Percentiles rank a stretch among this genome's conserved stretches.
phyloP scores from a whole-genome alignment of 2,797 vertebrate genomes.

The Chelonia mydas region DNA sequence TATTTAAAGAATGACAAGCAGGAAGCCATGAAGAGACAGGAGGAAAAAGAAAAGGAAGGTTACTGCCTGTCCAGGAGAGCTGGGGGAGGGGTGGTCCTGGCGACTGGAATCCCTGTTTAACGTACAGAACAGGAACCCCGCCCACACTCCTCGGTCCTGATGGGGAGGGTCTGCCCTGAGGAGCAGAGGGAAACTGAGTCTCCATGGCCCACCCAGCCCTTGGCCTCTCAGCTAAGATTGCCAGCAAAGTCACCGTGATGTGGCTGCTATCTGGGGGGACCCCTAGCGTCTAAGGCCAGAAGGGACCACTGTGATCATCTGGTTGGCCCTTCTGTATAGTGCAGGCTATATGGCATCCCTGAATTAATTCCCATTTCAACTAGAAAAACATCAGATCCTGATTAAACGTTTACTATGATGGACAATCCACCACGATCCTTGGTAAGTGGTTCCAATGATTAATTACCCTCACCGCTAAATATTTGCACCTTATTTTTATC shows the following conservation, averaged over 20 bases:
- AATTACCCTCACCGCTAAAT: background rate
- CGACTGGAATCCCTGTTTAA: background rate
- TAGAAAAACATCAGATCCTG: background rate
- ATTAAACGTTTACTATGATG: background rate
- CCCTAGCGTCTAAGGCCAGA: background rate
- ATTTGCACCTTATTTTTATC: background rate
- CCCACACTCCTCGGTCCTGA: background rate
- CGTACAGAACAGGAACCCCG: background rate
- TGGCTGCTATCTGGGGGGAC: background rate
- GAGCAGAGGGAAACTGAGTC: background rate
- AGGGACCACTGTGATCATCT: background rate
- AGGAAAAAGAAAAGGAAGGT: rapidly evolving
- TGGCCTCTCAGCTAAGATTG: background rate
- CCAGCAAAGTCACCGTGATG: background rate
- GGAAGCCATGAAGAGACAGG: background rate
- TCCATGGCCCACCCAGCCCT: too few relatives aligned
- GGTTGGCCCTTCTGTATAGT: background rate
- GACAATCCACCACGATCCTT: background rate
- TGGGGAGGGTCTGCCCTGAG: background rate
- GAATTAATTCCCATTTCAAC: background rate
- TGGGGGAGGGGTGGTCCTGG: background rate
- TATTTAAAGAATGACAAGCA: background rate
- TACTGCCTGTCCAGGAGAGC: background rate
- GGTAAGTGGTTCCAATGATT: background rate
- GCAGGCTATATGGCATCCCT: background rate